Conservation (phyloP, 2,113 vertebrate species). For the Conger conger region DNA sequence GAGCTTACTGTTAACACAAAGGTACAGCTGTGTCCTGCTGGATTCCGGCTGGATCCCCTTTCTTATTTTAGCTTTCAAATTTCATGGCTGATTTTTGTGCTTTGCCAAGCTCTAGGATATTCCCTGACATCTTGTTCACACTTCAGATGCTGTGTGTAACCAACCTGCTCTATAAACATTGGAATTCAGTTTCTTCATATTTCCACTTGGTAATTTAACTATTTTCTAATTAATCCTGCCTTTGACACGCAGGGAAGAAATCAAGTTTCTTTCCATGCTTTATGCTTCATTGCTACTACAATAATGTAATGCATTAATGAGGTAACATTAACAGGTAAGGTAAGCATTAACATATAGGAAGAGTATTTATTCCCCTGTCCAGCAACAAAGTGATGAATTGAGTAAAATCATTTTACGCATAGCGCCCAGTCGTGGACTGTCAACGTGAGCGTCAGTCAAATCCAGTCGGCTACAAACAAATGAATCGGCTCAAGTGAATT, state of each 20-base stretch:
- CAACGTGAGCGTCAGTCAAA: no score
- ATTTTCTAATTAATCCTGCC: not conserved
- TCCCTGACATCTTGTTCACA: slow-evolving; percentile 1
- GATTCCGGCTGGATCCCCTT: not conserved
- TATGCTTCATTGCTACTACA: not conserved
- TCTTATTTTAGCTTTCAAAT: not conserved
- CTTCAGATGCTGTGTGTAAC: not conserved
- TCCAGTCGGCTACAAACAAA: no score
- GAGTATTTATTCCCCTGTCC: no score
- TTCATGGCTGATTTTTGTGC: not conserved
- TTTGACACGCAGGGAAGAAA: not conserved
- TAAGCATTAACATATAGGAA: no score
- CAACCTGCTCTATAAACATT: not conserved
- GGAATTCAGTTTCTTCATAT: not conserved
- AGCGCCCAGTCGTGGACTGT: no score
- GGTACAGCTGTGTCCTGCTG: not conserved
- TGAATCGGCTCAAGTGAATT: no score
- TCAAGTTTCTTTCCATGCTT: not conserved
- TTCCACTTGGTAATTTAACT: not conserved
- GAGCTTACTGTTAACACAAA: not conserved
- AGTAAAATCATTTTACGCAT: no score
- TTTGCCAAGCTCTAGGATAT: not conserved
- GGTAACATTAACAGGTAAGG: no score
- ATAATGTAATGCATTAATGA: not conserved
- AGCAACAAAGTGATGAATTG: no score